Conservation (phyloP, 2,888 invertebrate species). For the Labia minor region DNA sequence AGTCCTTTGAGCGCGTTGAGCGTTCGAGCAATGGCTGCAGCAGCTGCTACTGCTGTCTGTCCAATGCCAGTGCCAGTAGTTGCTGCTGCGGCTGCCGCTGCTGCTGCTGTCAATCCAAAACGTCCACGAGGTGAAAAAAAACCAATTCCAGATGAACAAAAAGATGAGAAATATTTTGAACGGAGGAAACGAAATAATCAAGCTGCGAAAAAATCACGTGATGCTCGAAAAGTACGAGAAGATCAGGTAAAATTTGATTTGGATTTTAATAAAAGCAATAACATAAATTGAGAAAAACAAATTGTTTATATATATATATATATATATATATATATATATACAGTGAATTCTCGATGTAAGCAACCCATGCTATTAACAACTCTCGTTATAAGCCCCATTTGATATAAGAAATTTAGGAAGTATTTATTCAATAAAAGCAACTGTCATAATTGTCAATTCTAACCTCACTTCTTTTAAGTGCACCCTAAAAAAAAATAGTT, state of each 20-base stretch:
- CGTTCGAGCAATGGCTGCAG: not conserved
- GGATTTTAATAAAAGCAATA: not conserved
- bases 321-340: too few species aligned
- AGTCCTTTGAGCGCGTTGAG: not conserved
- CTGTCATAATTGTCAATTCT: too few species aligned
- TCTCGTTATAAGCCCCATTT: too few species aligned
- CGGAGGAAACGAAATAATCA: constrained; percentile 76
- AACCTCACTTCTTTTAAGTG: too few species aligned
- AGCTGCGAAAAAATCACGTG: constrained; percentile 84
- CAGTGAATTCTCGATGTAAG: too few species aligned
- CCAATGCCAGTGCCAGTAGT: not conserved
- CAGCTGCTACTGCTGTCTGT: not conserved
- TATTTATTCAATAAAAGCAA: too few species aligned
- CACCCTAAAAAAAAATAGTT: too few species aligned
- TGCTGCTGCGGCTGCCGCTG: constrained; percentile 5
- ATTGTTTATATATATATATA: too few species aligned
- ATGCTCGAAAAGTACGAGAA: constrained; percentile 75
- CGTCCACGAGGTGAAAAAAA: constrained; percentile 70
- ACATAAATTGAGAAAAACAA: not conserved
- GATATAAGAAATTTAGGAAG: too few species aligned
- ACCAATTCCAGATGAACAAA: constrained; percentile 75
- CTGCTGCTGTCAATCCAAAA: constrained; percentile 31
- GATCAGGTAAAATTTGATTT: constrained; percentile 60
- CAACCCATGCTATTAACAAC: too few species aligned
- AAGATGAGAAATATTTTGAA: constrained; percentile 84